Evolutionary conservation across 2,888 invertebrate species (phyloP).

Genomic region (Thereva unica): DNA sequence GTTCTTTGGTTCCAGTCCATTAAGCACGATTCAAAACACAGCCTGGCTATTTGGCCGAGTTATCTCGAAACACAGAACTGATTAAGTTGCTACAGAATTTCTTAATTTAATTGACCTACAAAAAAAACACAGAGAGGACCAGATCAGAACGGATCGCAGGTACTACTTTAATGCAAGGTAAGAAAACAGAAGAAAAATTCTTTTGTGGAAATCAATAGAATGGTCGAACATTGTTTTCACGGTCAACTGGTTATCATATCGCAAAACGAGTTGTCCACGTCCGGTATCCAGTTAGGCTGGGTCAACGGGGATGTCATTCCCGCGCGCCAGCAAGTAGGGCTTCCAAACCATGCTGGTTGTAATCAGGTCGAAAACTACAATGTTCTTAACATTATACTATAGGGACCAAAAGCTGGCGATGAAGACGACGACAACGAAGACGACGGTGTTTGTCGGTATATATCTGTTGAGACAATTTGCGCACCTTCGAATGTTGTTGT

Average conservation of each 20-base stretch:
- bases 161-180: neutral
- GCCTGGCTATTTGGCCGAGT: neutral
- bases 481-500: slow-evolving; percentile 7
- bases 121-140: too few species aligned
- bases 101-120: slow-evolving; percentile 27
- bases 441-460: neutral
- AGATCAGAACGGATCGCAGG: too few species aligned
- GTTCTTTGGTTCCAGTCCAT: slow-evolving; percentile 7
- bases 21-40: slow-evolving; percentile 6
- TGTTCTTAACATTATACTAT: too few species aligned
- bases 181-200: neutral
- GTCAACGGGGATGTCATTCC: slow-evolving; percentile 11
- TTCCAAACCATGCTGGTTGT: slow-evolving; percentile 1
- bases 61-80: slow-evolving; percentile 6
- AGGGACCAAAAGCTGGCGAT: too few species aligned
- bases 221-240: slow-evolving; percentile 5
- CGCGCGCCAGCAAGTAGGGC: slow-evolving; percentile 15
- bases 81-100: slow-evolving; percentile 11
- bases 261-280: neutral
- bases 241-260: slow-evolving; percentile 16
- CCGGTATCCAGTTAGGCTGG: slow-evolving; percentile 16
- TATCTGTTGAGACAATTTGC: slow-evolving; percentile 16
- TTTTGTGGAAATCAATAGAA: slow-evolving; percentile 19
- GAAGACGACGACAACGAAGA: too few species aligned
- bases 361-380: neutral